Percentiles rank a stretch among this genome's conserved stretches.
Evolutionary conservation across 2,888 invertebrate genomes (phyloP).

Genomic region (Acleris laterana): DNA sequence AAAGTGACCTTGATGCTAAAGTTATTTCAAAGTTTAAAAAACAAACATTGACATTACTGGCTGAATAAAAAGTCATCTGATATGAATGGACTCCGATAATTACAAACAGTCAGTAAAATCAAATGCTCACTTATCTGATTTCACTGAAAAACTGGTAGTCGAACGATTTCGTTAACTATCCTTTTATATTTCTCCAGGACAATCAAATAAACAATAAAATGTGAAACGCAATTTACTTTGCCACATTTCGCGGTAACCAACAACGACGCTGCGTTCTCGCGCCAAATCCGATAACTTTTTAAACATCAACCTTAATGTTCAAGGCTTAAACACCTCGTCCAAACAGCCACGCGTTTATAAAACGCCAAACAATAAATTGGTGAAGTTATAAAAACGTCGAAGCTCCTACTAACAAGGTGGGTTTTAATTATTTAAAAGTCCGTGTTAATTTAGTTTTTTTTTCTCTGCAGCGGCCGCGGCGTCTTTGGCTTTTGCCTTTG

Average conservation of each 20-base stretch:
- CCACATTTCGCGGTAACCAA: slow-evolving; percentile 37
- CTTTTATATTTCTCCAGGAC: slow-evolving; percentile 35
- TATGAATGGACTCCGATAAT: slow-evolving; percentile 32
- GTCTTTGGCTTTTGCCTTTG: slow-evolving; percentile 36
- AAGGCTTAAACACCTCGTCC: slow-evolving; percentile 13
- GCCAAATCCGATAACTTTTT: slow-evolving; percentile 10
- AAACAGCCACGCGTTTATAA: slow-evolving; percentile 20
- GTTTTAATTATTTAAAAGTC: slow-evolving; percentile 40
- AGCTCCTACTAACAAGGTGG: slow-evolving; percentile 39
- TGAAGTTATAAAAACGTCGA: slow-evolving; percentile 37
- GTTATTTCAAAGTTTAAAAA: neutral
- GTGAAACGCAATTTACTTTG: slow-evolving; percentile 38
- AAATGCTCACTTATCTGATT: slow-evolving; percentile 24
- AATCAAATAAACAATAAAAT: slow-evolving; percentile 41
- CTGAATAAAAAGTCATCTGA: slow-evolving; percentile 12
- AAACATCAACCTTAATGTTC: slow-evolving; percentile 26
- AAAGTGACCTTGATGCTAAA: neutral
- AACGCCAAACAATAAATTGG: slow-evolving; percentile 33
- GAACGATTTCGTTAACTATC: slow-evolving; percentile 30
- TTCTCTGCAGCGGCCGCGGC: slow-evolving; percentile 35
- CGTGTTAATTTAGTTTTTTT: slow-evolving; percentile 40
- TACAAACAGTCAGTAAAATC: slow-evolving; percentile 24
- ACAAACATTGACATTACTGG: slow-evolving; percentile 4
- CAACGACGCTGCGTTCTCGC: slow-evolving; percentile 19
- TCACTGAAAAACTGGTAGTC: slow-evolving; percentile 36